Evolutionary conservation across 2,113 vertebrate genomes (phyloP).

Genomic region (Mormyrus iriodes): DNA sequence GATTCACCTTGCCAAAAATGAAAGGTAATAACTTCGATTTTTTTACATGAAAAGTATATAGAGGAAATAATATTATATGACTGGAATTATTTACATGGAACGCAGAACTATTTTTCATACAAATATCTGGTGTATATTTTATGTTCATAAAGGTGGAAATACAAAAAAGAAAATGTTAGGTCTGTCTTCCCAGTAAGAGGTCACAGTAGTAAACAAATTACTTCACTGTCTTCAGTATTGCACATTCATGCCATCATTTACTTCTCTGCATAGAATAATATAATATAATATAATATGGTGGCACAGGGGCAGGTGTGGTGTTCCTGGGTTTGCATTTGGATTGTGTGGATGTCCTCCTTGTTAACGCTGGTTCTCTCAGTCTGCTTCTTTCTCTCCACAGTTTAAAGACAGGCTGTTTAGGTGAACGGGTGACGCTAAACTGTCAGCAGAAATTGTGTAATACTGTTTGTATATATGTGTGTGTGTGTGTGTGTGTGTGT

Average conservation of each 20-base stretch:
- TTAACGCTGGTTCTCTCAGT: background rate
- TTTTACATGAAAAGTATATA: background rate
- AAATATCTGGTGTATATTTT: background rate
- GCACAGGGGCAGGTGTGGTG: background rate
- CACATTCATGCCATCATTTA: background rate
- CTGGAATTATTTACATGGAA: background rate
- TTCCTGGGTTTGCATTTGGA: conserved; percentile 32
- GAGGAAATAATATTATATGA: background rate
- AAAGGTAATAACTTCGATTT: background rate
- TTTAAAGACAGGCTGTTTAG: background rate
- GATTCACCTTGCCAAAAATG: background rate
- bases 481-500: background rate
- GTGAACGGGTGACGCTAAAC: background rate
- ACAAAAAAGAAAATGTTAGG: background rate
- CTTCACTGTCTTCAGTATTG: background rate
- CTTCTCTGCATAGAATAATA: background rate
- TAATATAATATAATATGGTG: background rate
- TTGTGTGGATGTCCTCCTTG: background rate
- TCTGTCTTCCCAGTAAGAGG: conserved; percentile 33
- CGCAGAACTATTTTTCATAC: background rate
- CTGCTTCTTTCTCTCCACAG: background rate
- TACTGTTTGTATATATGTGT: background rate
- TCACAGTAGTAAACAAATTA: conserved; percentile 24
- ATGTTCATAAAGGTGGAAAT: background rate
- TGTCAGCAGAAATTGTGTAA: conserved; percentile 18